Percentiles rank a stretch among this genome's conserved stretches.
phyloP scores from a whole-genome alignment of 2,113 vertebrate species.

The Gadus macrocephalus region DNA sequence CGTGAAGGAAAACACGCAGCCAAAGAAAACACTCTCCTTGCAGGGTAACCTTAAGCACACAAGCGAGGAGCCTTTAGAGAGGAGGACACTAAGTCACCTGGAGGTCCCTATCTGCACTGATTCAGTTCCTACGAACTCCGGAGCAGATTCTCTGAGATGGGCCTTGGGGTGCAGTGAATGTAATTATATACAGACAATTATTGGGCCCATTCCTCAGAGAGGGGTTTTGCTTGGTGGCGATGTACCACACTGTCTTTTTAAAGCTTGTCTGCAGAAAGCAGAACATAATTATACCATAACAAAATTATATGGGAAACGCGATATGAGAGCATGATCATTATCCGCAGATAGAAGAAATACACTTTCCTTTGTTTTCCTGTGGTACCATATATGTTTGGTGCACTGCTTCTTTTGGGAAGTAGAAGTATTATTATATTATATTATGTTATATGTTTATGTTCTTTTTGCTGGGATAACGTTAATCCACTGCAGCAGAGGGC shows the following conservation, averaged over 20 bases:
- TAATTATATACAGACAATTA: constrained; percentile 68
- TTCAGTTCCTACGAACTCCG: constrained; percentile 51
- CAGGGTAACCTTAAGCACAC: constrained; percentile 41
- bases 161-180: constrained; percentile 58
- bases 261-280: constrained; percentile 39
- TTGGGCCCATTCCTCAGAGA: constrained; percentile 54
- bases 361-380: constrained; percentile 42
- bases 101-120: constrained; percentile 61
- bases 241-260: constrained; percentile 53
- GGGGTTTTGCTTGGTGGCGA: constrained; percentile 53
- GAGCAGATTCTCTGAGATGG: constrained; percentile 56
- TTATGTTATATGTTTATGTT: background rate
- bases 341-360: constrained; percentile 44
- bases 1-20: constrained; percentile 35
- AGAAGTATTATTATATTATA: no score
- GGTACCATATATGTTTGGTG: no score
- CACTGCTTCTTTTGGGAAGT: no score
- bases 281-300: constrained; percentile 51
- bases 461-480: constrained; percentile 13
- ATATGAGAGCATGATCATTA: constrained; percentile 59
- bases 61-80: constrained; percentile 53
- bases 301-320: constrained; percentile 67
- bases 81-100: constrained; percentile 53
- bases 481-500: constrained; percentile 8
- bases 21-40: constrained; percentile 21